These are phyloP conservation scores for Drosophila imparisetae DNA, from an alignment of 2,888 invertebrate species.

Conservation along the genomic window DNA sequence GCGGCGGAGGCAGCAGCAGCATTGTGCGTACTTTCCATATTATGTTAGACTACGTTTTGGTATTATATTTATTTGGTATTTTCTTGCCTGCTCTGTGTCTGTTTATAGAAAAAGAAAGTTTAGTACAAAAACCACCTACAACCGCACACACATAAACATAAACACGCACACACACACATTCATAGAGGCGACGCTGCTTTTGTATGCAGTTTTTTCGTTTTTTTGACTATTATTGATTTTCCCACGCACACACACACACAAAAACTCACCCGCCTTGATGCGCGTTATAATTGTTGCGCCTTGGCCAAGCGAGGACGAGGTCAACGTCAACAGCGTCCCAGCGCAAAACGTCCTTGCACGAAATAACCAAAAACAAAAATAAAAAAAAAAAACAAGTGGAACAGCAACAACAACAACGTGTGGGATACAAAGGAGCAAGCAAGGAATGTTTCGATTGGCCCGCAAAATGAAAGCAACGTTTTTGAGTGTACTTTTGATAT, in stretches of 20 bases:
- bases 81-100: constrained; percentile 32
- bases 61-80: constrained; percentile 48
- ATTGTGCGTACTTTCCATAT: constrained; percentile 76
- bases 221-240: constrained; percentile 67
- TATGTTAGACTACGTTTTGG: constrained; percentile 34
- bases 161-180: constrained; percentile 19
- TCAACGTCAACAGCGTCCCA: constrained; percentile 45
- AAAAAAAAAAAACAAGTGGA: constrained; percentile 30
- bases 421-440: background rate
- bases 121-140: constrained; percentile 60
- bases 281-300: constrained; percentile 75
- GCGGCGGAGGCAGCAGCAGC: constrained; percentile 28
- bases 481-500: constrained; percentile 11
- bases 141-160: constrained; percentile 25
- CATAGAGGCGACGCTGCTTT: constrained; percentile 27
- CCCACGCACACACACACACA: constrained; percentile 43
- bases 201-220: constrained; percentile 48
- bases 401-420: constrained; percentile 16
- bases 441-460: background rate
- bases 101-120: constrained; percentile 77
- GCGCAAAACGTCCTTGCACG: constrained; percentile 50
- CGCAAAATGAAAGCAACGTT: constrained; percentile 20
- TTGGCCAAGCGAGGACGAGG: constrained; percentile 56
- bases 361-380: constrained; percentile 12
- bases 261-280: constrained; percentile 61